A percentile compares a stretch with the other conserved stretches of the same genome.
Evolutionary conservation across 2,888 invertebrate species (phyloP).

Genomic region (Galerucella pusilla): DNA sequence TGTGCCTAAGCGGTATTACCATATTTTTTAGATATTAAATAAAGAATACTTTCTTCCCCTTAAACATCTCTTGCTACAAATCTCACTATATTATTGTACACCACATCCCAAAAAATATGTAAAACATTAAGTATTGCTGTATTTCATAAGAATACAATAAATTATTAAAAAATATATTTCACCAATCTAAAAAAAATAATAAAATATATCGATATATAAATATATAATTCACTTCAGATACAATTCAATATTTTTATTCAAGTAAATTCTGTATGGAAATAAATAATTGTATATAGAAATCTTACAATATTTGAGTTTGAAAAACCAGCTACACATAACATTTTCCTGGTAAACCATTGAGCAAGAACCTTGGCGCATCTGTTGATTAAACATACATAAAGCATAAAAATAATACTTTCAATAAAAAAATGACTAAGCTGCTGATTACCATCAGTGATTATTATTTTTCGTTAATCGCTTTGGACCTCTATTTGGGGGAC

Average conservation of each 20-base stretch:
- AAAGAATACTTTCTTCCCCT: too few species aligned
- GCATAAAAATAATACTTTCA: constrained; percentile 25
- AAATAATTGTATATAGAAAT: not conserved
- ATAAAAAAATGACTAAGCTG: not conserved
- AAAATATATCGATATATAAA: not conserved
- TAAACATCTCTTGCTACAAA: too few species aligned
- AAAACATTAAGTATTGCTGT: too few species aligned
- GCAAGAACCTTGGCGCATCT: constrained; percentile 14
- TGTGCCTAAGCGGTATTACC: too few species aligned
- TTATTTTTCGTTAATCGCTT: constrained; percentile 82
- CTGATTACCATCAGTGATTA: constrained; percentile 56
- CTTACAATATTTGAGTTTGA: not conserved
- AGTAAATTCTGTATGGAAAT: not conserved
- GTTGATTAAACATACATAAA: not conserved
- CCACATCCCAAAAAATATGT: too few species aligned
- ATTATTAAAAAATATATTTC: too few species aligned
- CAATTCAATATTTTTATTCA: not conserved
- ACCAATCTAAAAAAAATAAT: not conserved
- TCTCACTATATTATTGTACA: too few species aligned
- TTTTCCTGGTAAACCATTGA: constrained; percentile 19
- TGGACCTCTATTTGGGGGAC: constrained; percentile 92
- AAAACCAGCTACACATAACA: not conserved
- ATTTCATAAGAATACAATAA: too few species aligned
- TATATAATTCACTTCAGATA: not conserved
- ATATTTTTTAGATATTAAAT: too few species aligned